Evolutionary conservation across 2,797 vertebrate genomes (phyloP).

Genomic region (Neosalanx taihuensis): DNA sequence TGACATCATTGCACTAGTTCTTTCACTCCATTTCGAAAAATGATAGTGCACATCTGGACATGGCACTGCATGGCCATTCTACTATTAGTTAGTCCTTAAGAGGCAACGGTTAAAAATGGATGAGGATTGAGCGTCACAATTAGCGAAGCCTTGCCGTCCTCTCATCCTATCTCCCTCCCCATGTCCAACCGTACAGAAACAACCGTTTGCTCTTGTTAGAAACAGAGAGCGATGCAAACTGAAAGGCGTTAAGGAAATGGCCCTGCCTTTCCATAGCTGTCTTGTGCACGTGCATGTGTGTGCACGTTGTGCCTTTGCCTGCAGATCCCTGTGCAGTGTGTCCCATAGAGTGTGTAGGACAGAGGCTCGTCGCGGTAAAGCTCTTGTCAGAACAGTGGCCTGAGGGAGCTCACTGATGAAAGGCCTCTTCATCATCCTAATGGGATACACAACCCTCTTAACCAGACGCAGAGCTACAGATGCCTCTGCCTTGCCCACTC

Average conservation of each 20-base stretch:
- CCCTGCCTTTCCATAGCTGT: neutral
- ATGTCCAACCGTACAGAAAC: constrained; percentile 17
- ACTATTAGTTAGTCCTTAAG: constrained; percentile 60
- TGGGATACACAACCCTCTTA: constrained; percentile 77
- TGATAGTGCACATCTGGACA: constrained; percentile 64
- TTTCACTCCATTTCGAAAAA: constrained; percentile 48
- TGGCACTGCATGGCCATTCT: constrained; percentile 40
- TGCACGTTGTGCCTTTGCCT: constrained; percentile 44
- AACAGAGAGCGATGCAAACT: constrained; percentile 39
- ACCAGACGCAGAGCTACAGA: constrained; percentile 55
- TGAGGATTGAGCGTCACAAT: constrained; percentile 60
- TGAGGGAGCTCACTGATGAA: constrained; percentile 75
- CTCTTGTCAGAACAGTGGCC: constrained; percentile 71
- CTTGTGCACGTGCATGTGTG: constrained; percentile 35
- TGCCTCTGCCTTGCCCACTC: constrained; percentile 53
- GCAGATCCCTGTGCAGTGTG: constrained; percentile 57
- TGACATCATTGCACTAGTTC: constrained; percentile 24
- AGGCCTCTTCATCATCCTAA: constrained; percentile 82
- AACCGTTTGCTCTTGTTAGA: constrained; percentile 30
- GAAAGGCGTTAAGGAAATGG: constrained; percentile 30
- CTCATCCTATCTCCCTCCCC: constrained; percentile 27
- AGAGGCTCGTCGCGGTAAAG: constrained; percentile 66
- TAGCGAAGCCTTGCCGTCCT: constrained; percentile 50
- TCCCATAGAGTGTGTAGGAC: constrained; percentile 47
- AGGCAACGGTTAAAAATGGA: constrained; percentile 70